These are phyloP conservation scores for Scolopax rusticola DNA, from an alignment of 2,797 vertebrate genomes.

Conservation along the genomic window DNA sequence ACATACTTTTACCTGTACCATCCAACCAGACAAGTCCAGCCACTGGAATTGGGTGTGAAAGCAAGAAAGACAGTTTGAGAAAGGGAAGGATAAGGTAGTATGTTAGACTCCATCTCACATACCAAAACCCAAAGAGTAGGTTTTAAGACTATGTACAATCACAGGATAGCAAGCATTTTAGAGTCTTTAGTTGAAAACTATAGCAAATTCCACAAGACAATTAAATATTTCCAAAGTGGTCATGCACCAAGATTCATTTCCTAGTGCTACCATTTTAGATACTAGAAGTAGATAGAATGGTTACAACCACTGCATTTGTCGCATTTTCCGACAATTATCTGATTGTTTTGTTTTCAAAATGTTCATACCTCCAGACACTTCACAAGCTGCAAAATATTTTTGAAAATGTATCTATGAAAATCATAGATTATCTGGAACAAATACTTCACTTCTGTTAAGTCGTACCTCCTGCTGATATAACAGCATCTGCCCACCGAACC, in stretches of 20 bases:
- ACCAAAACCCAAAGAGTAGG: background rate
- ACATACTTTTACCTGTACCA: background rate
- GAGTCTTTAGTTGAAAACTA: background rate
- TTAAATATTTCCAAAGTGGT: background rate
- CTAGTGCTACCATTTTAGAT: background rate
- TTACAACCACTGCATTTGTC: background rate
- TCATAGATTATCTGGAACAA: background rate
- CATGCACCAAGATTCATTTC: background rate
- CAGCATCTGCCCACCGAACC: conserved; percentile 94
- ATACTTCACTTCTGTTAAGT: background rate
- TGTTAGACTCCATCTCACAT: background rate
- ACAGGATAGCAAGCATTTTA: background rate
- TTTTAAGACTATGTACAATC: background rate
- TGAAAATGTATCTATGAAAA: background rate
- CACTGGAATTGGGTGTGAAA: background rate
- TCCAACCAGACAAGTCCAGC: background rate
- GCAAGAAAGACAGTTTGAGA: background rate
- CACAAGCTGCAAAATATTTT: background rate
- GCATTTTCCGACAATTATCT: background rate
- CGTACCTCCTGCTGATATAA: conserved; percentile 96
- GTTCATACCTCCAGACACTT: background rate
- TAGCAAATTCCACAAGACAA: background rate
- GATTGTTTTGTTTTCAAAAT: background rate
- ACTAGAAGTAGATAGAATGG: background rate
- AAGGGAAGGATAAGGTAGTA: background rate